Base-by-base conservation (phyloP, 2,797 vertebrate species). In the Hydrophis major region DNA sequence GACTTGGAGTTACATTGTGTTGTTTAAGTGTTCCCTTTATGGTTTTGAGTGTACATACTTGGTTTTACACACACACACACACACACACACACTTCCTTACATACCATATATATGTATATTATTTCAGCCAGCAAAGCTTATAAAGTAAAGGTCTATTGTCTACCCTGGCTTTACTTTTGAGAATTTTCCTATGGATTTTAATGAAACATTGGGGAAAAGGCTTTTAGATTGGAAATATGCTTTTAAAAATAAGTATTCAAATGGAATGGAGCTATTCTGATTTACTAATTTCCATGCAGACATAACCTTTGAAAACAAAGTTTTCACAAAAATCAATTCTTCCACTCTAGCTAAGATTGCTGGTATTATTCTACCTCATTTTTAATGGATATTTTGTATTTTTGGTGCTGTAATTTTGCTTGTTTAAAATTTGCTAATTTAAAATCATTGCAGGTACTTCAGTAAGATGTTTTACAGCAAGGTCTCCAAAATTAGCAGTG, bases 351-450 rank as follows among this genome's bases (percentile, higher is more conserved):
- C 32, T 88, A n/a, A 47, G 69, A 91, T 95, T 95, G 89, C 22
- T 92, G 69, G 66, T 86, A 86, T 88, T 53, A 94, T 97, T 95
- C 89, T 94, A 96, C 94, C 95, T 95, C 90, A 92, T 95, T 93
- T 94, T 90, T 92, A 92, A 16, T 32, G 22, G 20, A 95, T 78
- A 94, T 25, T 87, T 86, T 95, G 28, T 94, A 94, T 96, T 95
- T 96, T 89, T 93, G 42, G 50, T 93, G 55, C 69, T 94, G 91
- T 94, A 95, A 93, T 22, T 89, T 91, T 56, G 28, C 90, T 95
- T 95, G 91, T 95, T 94, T 95, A 91, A 92, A 93, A 83, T 83
- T 91, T 94, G 92, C 91, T 86, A 93, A 89, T 86, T 95, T 42
- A 89, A 94, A 94, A 95, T 88, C 53, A 87, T 25, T 57, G 87